Percentiles rank a stretch among this genome's conserved stretches.
Evolutionary conservation across 2,888 invertebrate species (phyloP).

Genomic region (Orthosia gracilis): DNA sequence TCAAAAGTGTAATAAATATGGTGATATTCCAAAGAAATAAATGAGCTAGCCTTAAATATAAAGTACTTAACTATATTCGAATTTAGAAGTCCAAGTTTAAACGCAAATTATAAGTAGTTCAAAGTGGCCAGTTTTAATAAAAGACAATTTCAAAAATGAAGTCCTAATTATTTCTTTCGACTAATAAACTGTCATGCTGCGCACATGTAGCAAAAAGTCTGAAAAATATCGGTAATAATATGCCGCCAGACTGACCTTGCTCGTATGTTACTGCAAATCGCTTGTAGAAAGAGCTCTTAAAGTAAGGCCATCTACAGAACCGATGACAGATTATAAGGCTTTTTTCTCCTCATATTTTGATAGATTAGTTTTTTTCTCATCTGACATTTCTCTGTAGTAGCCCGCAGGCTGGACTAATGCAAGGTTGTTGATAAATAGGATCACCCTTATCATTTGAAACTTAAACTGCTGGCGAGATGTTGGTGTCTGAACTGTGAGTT

Average conservation of each 20-base stretch:
- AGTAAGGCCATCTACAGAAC: background rate
- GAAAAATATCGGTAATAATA: constrained; percentile 3
- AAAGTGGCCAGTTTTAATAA: background rate
- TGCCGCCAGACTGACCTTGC: background rate
- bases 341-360: background rate
- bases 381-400: too few species aligned
- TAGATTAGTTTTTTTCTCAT: too few species aligned
- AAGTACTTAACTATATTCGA: too few species aligned
- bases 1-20: too few species aligned
- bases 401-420: too few species aligned
- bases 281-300: constrained; percentile 2
- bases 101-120: background rate
- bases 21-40: too few species aligned
- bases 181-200: background rate
- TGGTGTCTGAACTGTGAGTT: too few species aligned
- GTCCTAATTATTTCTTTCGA: background rate
- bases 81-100: background rate
- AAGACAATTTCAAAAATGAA: background rate
- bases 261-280: background rate
- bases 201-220: background rate
- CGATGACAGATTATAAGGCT: background rate
- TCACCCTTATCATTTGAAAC: too few species aligned
- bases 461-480: too few species aligned
- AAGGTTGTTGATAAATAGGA: too few species aligned
- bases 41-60: too few species aligned